Evolutionary conservation across 2,797 vertebrate genomes (phyloP).

Genomic region (Aeoliscus strigatus): DNA sequence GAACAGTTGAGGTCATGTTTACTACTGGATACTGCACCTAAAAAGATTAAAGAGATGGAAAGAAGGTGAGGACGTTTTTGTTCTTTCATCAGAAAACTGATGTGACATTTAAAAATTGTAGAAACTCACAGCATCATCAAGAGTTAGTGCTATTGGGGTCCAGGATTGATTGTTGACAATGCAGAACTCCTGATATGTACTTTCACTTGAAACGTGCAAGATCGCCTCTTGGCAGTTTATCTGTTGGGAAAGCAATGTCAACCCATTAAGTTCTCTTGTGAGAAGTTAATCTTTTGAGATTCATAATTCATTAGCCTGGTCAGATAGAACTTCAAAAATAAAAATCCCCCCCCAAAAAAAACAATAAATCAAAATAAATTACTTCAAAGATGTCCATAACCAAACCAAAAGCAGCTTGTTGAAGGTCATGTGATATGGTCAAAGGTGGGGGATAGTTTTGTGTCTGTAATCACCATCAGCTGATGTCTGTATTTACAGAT

Average conservation of each 20-base stretch:
- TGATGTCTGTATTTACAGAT: no score
- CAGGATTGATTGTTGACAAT: conserved; percentile 81
- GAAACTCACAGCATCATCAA: conserved; percentile 81
- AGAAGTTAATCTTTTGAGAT: no score
- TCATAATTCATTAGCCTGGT: no score
- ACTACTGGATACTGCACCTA: conserved; percentile 73
- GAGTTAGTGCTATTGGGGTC: conserved; percentile 73
- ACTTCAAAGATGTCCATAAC: no score
- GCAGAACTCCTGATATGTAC: conserved; percentile 78
- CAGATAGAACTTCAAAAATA: neutral
- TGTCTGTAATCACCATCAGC: no score
- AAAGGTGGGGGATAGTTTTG: no score
- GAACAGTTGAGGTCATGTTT: conserved; percentile 73
- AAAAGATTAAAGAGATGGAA: conserved; percentile 8
- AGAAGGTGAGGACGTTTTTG: no score
- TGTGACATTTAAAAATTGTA: neutral
- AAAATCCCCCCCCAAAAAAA: no score
- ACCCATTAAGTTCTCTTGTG: neutral
- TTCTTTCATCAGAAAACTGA: neutral
- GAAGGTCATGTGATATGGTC: no score
- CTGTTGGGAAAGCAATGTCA: conserved; percentile 59
- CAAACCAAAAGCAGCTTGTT: no score
- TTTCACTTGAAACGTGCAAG: conserved; percentile 71
- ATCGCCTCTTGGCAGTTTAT: conserved; percentile 81
- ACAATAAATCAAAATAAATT: no score